Conservation (phyloP, 1,140 invertebrate genomes). For the Atopsyche davidsoni region DNA sequence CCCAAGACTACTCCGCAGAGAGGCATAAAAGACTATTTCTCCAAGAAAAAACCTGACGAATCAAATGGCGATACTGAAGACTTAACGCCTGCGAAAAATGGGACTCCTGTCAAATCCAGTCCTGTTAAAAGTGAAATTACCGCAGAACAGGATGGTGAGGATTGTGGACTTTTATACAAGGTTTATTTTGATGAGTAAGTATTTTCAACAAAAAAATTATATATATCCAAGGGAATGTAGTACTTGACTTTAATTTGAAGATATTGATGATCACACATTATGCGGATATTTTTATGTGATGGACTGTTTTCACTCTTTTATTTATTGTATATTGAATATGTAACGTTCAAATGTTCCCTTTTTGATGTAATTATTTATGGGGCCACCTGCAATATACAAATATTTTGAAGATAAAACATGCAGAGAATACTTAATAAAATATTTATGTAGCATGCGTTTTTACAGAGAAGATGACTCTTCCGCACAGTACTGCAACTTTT, state of each 20-base stretch:
- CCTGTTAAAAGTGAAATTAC: constrained; percentile 1
- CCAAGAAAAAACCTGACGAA: constrained; percentile 3
- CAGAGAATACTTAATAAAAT: too few species aligned
- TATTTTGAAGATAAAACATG: too few species aligned
- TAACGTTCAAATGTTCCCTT: too few species aligned
- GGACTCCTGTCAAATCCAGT: neutral
- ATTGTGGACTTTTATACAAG: constrained; percentile 42
- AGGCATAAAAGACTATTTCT: constrained; percentile 22
- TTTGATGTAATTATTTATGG: too few species aligned
- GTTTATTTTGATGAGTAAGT: constrained; percentile 44
- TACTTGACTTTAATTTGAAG: too few species aligned
- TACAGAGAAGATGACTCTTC: constrained; percentile 45
- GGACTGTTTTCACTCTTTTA: constrained; percentile 40
- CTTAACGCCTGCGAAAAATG: neutral
- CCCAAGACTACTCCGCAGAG: constrained; percentile 12
- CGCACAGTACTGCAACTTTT: constrained; percentile 36
- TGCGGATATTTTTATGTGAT: constrained; percentile 23
- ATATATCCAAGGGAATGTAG: too few species aligned
- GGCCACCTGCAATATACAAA: too few species aligned
- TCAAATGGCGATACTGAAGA: neutral
- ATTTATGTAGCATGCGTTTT: too few species aligned
- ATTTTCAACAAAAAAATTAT: too few species aligned
- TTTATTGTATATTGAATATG: too few species aligned
- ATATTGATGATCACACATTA: too few species aligned
- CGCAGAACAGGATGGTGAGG: constrained; percentile 9